Conservation (phyloP, 2,888 invertebrate species). For the Acronicta aceris region DNA sequence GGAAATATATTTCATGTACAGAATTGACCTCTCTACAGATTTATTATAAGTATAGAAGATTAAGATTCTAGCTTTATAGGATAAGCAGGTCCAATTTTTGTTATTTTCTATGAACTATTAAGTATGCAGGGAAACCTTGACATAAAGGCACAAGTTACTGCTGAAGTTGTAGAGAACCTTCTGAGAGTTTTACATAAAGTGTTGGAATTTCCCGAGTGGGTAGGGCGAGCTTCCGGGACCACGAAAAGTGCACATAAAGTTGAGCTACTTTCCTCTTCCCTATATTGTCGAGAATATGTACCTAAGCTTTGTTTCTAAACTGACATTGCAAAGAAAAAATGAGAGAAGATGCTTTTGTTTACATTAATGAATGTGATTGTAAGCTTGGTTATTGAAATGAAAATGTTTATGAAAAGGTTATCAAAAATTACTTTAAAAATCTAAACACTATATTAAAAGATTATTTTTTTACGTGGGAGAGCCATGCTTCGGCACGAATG, state of each 20-base stretch:
- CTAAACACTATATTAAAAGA: too few species aligned
- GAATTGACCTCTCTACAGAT: too few species aligned
- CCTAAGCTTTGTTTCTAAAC: neutral
- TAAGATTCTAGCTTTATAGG: too few species aligned
- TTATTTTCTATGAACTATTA: too few species aligned
- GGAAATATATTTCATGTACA: too few species aligned
- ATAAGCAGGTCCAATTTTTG: too few species aligned
- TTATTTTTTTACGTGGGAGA: too few species aligned
- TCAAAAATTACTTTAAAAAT: too few species aligned
- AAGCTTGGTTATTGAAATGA: neutral
- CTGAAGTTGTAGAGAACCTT: constrained; percentile 25
- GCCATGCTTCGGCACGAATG: too few species aligned
- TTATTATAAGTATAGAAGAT: too few species aligned
- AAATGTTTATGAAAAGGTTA: neutral
- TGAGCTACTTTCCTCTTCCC: constrained; percentile 1
- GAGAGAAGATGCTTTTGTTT: neutral
- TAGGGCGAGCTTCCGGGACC: constrained; percentile 17
- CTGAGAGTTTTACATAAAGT: constrained; percentile 33
- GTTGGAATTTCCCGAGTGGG: constrained; percentile 8
- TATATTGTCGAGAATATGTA: constrained; percentile 1
- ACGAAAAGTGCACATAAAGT: constrained; percentile 18
- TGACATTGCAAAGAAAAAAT: neutral
- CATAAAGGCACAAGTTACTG: constrained; percentile 25
- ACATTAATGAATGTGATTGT: neutral
- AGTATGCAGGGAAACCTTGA: constrained; percentile 39